phyloP scores from a whole-genome alignment of 1,140 invertebrate species.

The Drosophila truncata region DNA sequence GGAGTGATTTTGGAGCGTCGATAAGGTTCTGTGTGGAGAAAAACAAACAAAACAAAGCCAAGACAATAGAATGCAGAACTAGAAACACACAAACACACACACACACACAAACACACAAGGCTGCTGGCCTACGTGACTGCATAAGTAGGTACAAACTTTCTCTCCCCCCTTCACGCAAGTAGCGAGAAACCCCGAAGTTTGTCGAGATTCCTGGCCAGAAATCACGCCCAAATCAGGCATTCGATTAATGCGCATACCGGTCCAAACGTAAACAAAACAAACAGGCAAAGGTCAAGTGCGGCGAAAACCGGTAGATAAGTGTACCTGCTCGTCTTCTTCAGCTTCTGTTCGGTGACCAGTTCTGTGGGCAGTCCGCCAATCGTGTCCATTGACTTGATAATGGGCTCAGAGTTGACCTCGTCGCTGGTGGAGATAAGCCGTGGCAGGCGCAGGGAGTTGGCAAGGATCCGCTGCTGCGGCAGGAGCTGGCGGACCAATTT shows the following conservation, averaged over 20 bases:
- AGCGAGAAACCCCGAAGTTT: background rate
- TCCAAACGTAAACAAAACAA: slow-evolving; percentile 64
- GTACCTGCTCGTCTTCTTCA: slow-evolving; percentile 77
- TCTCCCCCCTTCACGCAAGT: slow-evolving; percentile 3
- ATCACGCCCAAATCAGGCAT: slow-evolving; percentile 31
- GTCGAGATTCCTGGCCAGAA: background rate
- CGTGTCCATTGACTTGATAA: slow-evolving; percentile 62
- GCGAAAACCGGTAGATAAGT: slow-evolving; percentile 48
- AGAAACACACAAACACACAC: slow-evolving; percentile 8
- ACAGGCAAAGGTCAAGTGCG: slow-evolving; percentile 32
- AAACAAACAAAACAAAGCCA: slow-evolving; percentile 21
- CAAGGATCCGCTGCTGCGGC: slow-evolving; percentile 56
- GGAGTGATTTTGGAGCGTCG: slow-evolving; percentile 85
- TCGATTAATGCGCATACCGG: slow-evolving; percentile 13
- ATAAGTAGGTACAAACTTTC: slow-evolving; percentile 45
- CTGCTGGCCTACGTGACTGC: slow-evolving; percentile 54
- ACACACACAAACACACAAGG: no score
- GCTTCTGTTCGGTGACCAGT: slow-evolving; percentile 73
- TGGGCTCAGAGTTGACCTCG: slow-evolving; percentile 51
- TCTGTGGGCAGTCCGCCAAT: slow-evolving; percentile 72
- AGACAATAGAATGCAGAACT: slow-evolving; percentile 38
- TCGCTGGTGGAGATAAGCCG: slow-evolving; percentile 71
- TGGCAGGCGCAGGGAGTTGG: slow-evolving; percentile 23
- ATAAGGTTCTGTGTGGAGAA: slow-evolving; percentile 69
- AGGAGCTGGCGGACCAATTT: slow-evolving; percentile 56